Evolutionary conservation across 2,797 vertebrate genomes (phyloP), one percentile per base, ranked within the genome.

Genomic region (Amazona finschi): DNA sequence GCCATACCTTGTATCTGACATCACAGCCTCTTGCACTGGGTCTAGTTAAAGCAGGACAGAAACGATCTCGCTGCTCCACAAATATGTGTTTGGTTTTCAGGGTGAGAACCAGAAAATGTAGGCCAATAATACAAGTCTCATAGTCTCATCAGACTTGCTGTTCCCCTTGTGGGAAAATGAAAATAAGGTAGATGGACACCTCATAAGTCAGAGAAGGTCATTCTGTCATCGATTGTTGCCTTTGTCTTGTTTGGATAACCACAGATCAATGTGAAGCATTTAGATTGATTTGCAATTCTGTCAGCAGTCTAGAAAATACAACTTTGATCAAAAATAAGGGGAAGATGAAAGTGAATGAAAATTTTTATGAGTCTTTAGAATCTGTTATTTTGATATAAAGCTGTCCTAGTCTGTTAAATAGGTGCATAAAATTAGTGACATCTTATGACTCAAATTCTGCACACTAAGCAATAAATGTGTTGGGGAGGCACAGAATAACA

Each of bases 191-290:
- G 36, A 12, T 31, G 14, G 50, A 24, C 27, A 31, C 31, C 52
- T 21, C 53, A 16, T 8, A 14, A 61, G 36, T 75, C 41, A n/a
- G 24, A 49, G 9, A 17, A 0, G 0, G 8, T 28, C 25, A 8
- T 88, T 71, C 49, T 62, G 1, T 67, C 43, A 5, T 10, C 31
- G 38, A 11, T 19, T 67, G 10, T 62, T 81, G 39, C 47, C 27
- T 47, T 15, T 44, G 17, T 53, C 6, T 2, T 21, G 20, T 85
- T 77, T 76, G 65, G 49, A 49, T 77, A 60, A 60, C 28, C 44
- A 55, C 39, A 69, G 52, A 33, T 31, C 1, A 1, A 57, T 62
- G 18, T 27, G 30, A 90, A 84, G 8, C 39, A 41, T 79, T 87
- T 66, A 38, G 78, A 33, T 10, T 57, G 30, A 65, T 78, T 46